Conservation (phyloP, 2,888 invertebrate species). For the Agonopterix heracliana region DNA sequence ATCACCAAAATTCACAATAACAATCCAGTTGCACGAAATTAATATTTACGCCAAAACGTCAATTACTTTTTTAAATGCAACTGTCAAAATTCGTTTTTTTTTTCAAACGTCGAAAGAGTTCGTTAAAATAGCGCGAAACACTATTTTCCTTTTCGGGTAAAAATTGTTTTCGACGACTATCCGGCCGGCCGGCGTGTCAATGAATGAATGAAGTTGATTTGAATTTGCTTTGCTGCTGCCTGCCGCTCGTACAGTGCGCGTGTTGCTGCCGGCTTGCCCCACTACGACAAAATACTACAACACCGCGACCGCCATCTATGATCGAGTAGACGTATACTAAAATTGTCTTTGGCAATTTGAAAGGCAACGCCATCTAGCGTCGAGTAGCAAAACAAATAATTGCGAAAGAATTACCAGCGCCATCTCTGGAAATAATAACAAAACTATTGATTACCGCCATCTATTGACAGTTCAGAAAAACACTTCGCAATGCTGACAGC, state of each 20-base stretch:
- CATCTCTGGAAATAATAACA: too few relatives aligned
- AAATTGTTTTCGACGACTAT: slow-evolving; percentile 24
- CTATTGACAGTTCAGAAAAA: too few relatives aligned
- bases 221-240: slow-evolving; percentile 22
- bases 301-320: neutral
- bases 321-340: neutral
- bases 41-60: slow-evolving; percentile 1
- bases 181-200: slow-evolving; percentile 48
- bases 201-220: slow-evolving; percentile 55
- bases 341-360: neutral
- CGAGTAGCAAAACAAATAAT: neutral
- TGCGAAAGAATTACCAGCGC: too few relatives aligned
- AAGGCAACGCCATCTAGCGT: slow-evolving; percentile 2
- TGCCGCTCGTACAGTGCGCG: neutral
- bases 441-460: too few relatives aligned
- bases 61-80: slow-evolving; percentile 24
- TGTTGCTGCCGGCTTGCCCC: neutral
- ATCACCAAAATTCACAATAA: slow-evolving; percentile 30
- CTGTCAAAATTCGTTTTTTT: slow-evolving; percentile 54
- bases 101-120: slow-evolving; percentile 61
- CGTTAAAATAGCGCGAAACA: slow-evolving; percentile 53
- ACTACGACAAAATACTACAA: neutral
- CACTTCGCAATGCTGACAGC: too few relatives aligned
- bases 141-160: slow-evolving; percentile 18
- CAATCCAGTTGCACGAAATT: slow-evolving; percentile 14